These are phyloP conservation scores for Setophaga kirtlandii DNA, from an alignment of 2,113 vertebrate genomes.

Conservation along the genomic window DNA sequence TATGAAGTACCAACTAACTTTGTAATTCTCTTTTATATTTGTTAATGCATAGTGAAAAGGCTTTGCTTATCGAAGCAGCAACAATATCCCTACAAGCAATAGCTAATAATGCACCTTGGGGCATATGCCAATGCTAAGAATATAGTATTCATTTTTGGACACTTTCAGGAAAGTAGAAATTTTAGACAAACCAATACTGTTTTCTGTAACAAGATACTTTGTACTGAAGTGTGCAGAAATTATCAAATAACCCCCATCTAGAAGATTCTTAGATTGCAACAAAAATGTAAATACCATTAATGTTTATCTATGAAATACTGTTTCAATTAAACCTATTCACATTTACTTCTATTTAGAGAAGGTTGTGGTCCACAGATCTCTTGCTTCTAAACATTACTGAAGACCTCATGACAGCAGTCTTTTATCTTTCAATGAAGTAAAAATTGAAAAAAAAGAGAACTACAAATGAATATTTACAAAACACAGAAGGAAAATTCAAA, in stretches of 20 bases:
- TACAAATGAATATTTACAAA: background rate
- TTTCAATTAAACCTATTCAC: background rate
- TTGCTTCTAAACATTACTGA: background rate
- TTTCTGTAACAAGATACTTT: background rate
- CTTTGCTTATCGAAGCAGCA: conserved; percentile 20
- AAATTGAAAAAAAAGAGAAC: background rate
- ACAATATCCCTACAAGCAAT: background rate
- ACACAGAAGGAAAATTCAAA: background rate
- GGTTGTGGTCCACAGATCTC: background rate
- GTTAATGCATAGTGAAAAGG: conserved; percentile 16
- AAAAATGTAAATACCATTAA: background rate
- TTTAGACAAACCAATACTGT: background rate
- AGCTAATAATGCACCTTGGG: background rate
- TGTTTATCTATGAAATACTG: background rate
- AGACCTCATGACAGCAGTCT: background rate
- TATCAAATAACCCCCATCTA: background rate
- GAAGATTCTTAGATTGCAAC: background rate
- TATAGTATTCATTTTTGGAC: background rate
- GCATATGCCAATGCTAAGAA: background rate
- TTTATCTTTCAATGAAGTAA: background rate
- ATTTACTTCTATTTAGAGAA: background rate
- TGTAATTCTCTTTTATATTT: background rate
- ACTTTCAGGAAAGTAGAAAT: background rate
- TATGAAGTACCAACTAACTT: background rate
- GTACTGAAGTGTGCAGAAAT: background rate